phyloP scores from a whole-genome alignment of 64 coral and sea anemone species.

The Astreopora myriophthalma region DNA sequence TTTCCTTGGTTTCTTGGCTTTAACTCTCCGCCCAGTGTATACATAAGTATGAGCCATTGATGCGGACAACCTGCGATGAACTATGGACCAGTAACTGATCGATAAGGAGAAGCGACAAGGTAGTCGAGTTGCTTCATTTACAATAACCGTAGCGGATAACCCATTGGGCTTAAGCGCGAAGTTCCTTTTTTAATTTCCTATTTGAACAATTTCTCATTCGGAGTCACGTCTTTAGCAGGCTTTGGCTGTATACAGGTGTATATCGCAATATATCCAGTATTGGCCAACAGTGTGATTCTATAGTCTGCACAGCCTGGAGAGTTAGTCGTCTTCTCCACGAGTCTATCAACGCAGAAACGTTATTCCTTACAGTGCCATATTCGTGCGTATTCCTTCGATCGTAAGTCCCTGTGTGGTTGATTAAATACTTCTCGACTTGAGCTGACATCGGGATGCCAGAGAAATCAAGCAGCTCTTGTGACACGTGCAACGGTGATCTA shows the following conservation, averaged over 20 bases:
- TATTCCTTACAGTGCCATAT: slow-evolving; percentile 66
- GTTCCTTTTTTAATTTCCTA: background rate
- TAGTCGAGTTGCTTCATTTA: too few species aligned
- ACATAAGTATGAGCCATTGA: too few species aligned
- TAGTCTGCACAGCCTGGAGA: slow-evolving; percentile 11
- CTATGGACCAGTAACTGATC: too few species aligned
- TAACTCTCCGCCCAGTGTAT: too few species aligned
- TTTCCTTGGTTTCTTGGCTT: too few species aligned
- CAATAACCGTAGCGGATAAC: background rate
- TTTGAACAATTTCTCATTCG: background rate
- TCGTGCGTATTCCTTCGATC: background rate
- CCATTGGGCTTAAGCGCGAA: too few species aligned
- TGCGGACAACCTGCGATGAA: too few species aligned
- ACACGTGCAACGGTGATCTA: background rate
- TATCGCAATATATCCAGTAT: slow-evolving; percentile 66
- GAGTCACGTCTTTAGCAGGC: background rate
- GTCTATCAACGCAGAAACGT: slow-evolving; percentile 32
- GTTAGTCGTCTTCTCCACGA: slow-evolving; percentile 60
- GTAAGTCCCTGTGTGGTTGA: background rate
- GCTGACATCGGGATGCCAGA: slow-evolving; percentile 57
- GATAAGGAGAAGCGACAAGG: too few species aligned
- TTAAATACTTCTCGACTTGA: slow-evolving; percentile 39
- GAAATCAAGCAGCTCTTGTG: slow-evolving; percentile 66
- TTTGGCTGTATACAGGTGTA: background rate
- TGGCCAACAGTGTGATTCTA: slow-evolving; percentile 83